Conservation (phyloP, 1,140 invertebrate genomes). For the Brachionus angularis region DNA sequence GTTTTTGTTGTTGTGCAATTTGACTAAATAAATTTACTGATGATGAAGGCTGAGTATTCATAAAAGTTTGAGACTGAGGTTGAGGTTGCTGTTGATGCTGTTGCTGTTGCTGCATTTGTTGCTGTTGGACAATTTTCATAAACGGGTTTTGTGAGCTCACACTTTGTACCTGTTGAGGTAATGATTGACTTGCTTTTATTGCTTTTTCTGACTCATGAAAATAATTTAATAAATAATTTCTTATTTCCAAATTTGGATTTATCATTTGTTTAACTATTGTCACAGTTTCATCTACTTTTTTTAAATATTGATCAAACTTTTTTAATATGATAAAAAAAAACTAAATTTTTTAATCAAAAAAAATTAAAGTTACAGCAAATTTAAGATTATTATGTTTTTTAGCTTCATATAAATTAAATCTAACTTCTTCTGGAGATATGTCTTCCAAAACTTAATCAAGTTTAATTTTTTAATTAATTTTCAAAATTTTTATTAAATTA, state of each 20-base stretch:
- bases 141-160: conserved; percentile 22
- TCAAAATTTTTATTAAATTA: not conserved
- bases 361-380: not conserved
- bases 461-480: not conserved
- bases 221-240: conserved; percentile 27
- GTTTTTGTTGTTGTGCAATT: not conserved
- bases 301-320: conserved; percentile 13
- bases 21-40: conserved; percentile 10
- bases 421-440: conserved; percentile 13
- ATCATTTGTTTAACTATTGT: conserved; percentile 31
- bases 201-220: conserved; percentile 19
- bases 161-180: too few species aligned
- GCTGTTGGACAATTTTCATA: conserved; percentile 14
- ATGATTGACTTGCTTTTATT: not conserved
- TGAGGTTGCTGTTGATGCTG: not conserved
- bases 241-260: conserved; percentile 14
- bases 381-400: conserved; percentile 8
- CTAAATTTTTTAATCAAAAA: too few species aligned
- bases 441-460: conserved; percentile 9
- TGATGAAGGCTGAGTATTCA: not conserved
- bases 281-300: not conserved
- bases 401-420: conserved; percentile 31
- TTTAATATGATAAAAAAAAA: too few species aligned
- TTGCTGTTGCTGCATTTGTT: conserved; percentile 16
- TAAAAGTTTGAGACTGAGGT: not conserved